Evolutionary conservation across 1,140 invertebrate species (phyloP).

Genomic region (Brachionus koreanus): DNA sequence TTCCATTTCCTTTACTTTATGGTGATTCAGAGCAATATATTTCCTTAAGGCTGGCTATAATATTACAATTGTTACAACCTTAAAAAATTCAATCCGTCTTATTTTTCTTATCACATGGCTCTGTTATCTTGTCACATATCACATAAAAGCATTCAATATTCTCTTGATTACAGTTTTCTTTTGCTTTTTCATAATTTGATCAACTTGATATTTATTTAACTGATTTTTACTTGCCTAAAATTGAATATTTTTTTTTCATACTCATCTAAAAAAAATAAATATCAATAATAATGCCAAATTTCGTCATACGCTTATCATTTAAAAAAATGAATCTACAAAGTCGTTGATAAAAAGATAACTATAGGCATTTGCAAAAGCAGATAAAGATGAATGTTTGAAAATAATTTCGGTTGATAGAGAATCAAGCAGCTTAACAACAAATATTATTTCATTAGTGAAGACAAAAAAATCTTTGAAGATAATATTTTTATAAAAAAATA

Average conservation of each 20-base stretch:
- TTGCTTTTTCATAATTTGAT: neutral
- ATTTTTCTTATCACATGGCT: neutral
- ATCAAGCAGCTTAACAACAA: neutral
- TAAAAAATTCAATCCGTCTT: neutral
- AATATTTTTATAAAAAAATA: neutral
- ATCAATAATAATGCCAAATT: neutral
- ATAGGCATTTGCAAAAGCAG: neutral
- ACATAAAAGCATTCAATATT: neutral
- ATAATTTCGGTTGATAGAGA: neutral
- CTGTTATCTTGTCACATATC: neutral
- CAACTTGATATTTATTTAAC: neutral
- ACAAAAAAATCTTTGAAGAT: neutral
- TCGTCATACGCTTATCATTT: neutral
- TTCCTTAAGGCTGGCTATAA: neutral
- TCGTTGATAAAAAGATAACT: neutral
- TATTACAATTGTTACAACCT: neutral
- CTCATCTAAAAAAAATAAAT: neutral
- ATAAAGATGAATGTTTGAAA: neutral
- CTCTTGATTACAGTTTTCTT: slow-evolving; percentile 20
- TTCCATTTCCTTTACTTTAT: no score
- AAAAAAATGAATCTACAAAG: neutral
- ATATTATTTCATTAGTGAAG: neutral
- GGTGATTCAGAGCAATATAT: neutral
- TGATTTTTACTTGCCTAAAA: neutral
- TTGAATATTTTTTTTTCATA: neutral